Conservation (phyloP, 2,888 invertebrate genomes). For the Agonopterix alstromeriana region DNA sequence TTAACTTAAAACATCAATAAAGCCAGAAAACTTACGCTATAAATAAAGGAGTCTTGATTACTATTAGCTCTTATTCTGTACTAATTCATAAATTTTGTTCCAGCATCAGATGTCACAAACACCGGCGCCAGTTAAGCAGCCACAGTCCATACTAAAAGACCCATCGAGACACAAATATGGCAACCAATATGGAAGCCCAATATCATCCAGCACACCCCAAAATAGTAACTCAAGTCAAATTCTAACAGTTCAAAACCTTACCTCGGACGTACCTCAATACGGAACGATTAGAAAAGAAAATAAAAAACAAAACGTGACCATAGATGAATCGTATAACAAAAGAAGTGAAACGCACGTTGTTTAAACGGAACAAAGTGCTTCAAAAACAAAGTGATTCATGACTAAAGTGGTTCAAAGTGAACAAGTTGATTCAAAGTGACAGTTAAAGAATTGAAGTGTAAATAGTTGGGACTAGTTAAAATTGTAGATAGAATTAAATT, state of each 20-base stretch:
- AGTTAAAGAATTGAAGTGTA: conserved; percentile 19
- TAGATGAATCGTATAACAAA: conserved; percentile 64
- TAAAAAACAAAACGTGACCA: conserved; percentile 71
- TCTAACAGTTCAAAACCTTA: conserved; percentile 76
- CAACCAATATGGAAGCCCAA: conserved; percentile 67
- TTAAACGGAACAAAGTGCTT: conserved; percentile 21
- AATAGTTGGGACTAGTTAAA: conserved; percentile 53
- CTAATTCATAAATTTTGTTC: conserved; percentile 24
- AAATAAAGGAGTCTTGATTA: no score
- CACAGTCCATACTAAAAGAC: conserved; percentile 79
- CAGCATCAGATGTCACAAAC: conserved; percentile 61
- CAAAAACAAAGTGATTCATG: conserved; percentile 1
- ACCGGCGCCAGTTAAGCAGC: conserved; percentile 64
- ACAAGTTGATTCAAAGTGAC: conserved; percentile 15
- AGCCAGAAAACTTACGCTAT: no score
- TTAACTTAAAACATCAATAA: no score
- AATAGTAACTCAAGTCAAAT: conserved; percentile 70
- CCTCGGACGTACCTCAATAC: conserved; percentile 68
- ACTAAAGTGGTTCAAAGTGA: conserved; percentile 4
- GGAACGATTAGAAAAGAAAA: conserved; percentile 72
- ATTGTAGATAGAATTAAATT: conserved; percentile 63
- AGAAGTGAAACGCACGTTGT: conserved; percentile 66
- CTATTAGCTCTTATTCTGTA: background rate
- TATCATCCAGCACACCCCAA: conserved; percentile 62
- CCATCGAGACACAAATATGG: conserved; percentile 78